Base-by-base conservation (phyloP, 2,113 vertebrate species). In the Gadus chalcogrammus region DNA sequence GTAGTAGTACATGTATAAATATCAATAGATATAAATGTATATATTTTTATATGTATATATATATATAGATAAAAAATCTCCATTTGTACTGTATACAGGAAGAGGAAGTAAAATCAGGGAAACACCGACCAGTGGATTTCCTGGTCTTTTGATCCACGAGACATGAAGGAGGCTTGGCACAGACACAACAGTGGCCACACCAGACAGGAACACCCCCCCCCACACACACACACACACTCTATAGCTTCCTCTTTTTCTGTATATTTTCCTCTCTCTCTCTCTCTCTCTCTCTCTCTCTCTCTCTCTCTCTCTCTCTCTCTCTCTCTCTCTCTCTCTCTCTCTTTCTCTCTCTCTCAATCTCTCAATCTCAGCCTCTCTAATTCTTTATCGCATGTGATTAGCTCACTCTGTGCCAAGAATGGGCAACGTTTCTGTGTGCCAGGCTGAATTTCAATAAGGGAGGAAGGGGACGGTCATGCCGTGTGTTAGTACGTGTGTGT, bases 361-460 rank as follows among this genome's bases (percentile, higher is more conserved):
- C 68, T 76, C 67, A 63, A 59, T 58, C 63, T 69, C 72, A 65
- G 66, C 69, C 69, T 74, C 52, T 70, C 71, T 63, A 61, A 18
- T 53, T 60, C 65, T 74, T 68, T 76, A 67, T 73, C 70, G 67
- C 62, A 72, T 77, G 69, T 71, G 69, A 77, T 71, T 73, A 62
- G 18, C 73, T 81, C 76, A 85, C 81, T 82, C 82, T 77, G 89
- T 77, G 89, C 89, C 90, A 91, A 90, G 87, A 88, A 87, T 87
- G 90, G 90, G 85, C 89, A 88, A 89, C 87, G 90, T 80, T 84
- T 87, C 87, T 88, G 85, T 87, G 78, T 90, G 88, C 89, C 87
- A 88, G 89, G 89, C 90, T 85, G 90, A 91, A 92, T 91, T 90
- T 91, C 83, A 92, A 90, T 91, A 85, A 91, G 88, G 79, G 81